Evolutionary conservation across 2,888 invertebrate species (phyloP).

Genomic region (Galerucella calmariensis): DNA sequence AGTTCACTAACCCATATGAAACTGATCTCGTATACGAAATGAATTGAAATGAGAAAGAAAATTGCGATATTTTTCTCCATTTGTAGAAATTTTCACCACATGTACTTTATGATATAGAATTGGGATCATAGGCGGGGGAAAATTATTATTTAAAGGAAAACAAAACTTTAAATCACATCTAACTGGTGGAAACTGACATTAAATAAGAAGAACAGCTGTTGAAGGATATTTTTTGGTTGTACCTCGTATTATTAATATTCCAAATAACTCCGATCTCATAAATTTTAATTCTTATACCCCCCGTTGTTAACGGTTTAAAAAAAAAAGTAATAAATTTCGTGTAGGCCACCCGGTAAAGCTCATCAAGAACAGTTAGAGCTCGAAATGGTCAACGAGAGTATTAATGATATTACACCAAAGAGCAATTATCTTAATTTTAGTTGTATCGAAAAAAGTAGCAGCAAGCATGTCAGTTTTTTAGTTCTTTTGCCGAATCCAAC

Average conservation of each 20-base stretch:
- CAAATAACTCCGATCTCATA: not conserved
- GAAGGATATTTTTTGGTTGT: not conserved
- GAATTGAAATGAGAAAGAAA: slow-evolving; percentile 13
- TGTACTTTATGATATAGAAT: slow-evolving; percentile 13
- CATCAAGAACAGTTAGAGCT: slow-evolving; percentile 23
- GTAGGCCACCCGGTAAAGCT: slow-evolving; percentile 30
- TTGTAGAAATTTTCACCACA: slow-evolving; percentile 14
- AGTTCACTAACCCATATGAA: slow-evolving; percentile 15
- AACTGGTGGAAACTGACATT: too few species aligned
- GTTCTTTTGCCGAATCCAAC: not conserved
- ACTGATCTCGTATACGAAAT: slow-evolving; percentile 4
- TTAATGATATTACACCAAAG: slow-evolving; percentile 35
- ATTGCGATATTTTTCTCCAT: slow-evolving; percentile 20
- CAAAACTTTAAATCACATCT: too few species aligned
- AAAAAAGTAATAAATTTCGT: slow-evolving; percentile 21
- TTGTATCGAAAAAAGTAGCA: slow-evolving; percentile 31
- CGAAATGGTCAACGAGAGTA: slow-evolving; percentile 26
- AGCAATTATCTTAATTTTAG: slow-evolving; percentile 37
- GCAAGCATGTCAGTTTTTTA: not conserved
- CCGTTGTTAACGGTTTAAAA: not conserved
- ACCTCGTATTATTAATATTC: not conserved
- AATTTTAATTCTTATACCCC: slow-evolving; percentile 4
- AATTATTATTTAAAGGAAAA: slow-evolving; percentile 9
- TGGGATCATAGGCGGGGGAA: slow-evolving; percentile 7
- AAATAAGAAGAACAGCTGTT: too few species aligned